Evolutionary conservation across 1,140 invertebrate genomes (phyloP).

Genomic region (Scaptodrosophila lebanonensis): DNA sequence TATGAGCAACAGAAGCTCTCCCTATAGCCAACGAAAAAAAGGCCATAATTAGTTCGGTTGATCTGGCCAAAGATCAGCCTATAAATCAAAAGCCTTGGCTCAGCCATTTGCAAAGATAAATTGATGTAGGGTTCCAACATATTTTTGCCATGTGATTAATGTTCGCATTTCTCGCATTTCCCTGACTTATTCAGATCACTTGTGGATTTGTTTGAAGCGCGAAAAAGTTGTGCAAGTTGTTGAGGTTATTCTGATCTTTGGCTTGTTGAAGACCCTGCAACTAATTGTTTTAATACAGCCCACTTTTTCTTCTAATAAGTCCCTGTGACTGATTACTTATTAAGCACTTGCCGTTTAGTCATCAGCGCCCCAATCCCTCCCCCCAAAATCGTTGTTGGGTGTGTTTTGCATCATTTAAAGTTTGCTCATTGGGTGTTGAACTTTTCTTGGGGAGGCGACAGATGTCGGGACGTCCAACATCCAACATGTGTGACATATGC

Average conservation of each 20-base stretch:
- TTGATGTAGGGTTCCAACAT: conserved; percentile 21
- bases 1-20: too few relatives aligned
- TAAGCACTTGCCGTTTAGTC: conserved; percentile 50
- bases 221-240: conserved; percentile 3
- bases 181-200: not conserved
- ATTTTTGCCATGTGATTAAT: conserved; percentile 36
- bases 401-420: conserved; percentile 51
- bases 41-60: not conserved
- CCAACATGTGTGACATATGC: conserved; percentile 48
- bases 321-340: conserved; percentile 58
- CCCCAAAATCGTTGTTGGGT: not conserved
- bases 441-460: conserved; percentile 29
- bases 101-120: too few relatives aligned
- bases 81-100: conserved; percentile 51
- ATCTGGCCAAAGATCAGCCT: too few relatives aligned
- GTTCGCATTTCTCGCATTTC: conserved; percentile 1
- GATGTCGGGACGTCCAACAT: not conserved
- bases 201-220: not conserved
- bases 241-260: too few relatives aligned
- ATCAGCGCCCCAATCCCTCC: too few relatives aligned
- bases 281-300: too few relatives aligned
- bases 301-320: not conserved
- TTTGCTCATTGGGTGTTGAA: conserved; percentile 62
- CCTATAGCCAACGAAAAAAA: too few relatives aligned
- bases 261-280: too few relatives aligned